Percentiles rank a stretch among this genome's conserved stretches.
These are phyloP conservation scores for Teleogryllus occipitalis DNA, from an alignment of 1,140 invertebrate species.

Conservation along the genomic window DNA sequence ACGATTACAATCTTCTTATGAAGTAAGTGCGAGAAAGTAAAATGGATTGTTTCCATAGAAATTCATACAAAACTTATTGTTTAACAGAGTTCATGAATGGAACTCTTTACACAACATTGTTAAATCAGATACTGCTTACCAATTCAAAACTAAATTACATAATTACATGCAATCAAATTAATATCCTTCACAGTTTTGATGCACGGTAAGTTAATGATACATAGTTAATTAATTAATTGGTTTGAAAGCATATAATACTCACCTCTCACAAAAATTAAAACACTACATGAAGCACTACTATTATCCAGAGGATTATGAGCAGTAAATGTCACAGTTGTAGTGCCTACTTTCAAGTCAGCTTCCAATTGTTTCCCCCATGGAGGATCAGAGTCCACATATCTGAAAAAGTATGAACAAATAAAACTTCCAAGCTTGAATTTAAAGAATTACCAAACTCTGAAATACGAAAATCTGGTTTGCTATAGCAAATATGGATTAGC, in stretches of 20 bases:
- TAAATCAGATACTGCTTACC: neutral
- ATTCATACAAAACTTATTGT: too few species aligned
- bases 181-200: neutral
- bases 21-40: too few species aligned
- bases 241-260: constrained; percentile 27
- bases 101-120: neutral
- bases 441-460: neutral
- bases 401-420: constrained; percentile 26
- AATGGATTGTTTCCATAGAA: too few species aligned
- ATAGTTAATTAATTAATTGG: neutral
- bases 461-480: too few species aligned
- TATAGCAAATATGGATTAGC: too few species aligned
- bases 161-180: neutral
- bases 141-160: neutral
- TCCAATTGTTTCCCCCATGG: constrained; percentile 55
- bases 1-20: too few species aligned
- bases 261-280: constrained; percentile 53
- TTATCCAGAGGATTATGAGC: constrained; percentile 47
- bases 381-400: constrained; percentile 51
- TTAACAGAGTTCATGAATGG: too few species aligned
- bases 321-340: constrained; percentile 49
- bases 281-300: constrained; percentile 47
- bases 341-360: constrained; percentile 48
- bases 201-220: neutral
- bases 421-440: neutral